Evolutionary conservation across 92 coral and sea anemone genomes (phyloP), one percentile per base, ranked within the genome.

Genomic region (Bergia puertoricense): DNA sequence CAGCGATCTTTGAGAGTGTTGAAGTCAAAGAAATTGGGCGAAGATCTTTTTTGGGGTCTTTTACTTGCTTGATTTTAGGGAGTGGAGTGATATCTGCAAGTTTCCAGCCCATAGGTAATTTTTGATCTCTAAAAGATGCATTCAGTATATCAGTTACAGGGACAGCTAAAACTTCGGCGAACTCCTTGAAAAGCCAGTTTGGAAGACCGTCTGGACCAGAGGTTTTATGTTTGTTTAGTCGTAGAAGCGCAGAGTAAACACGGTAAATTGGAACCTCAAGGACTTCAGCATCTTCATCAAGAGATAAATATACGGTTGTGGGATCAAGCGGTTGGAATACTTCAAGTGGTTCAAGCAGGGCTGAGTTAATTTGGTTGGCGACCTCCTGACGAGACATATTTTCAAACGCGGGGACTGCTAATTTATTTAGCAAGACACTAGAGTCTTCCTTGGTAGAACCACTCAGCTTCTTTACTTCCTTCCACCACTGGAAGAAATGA

Each of bases 401-500:
- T 22, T 85, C 59, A 40, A 23, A 85, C 2, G 72, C 40, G 7
- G 89, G 82, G 48, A 85, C 16, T 48, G 73, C 76, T 42, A 85
- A 68, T 67, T 44, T 14, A 22, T 39, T 40, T 85, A 40, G 89
- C 82, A 85, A 75, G 76, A 51, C 56, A 50, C 56, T 50, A 11
- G 10, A 50, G 56, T 50, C 59, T 50, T 50, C 56, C 56, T 50
- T 50, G 2, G 56, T 50, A 50, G 56, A 50, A 50, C 56, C 56
- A 50, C 56, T 2, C 3, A 50, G 56, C 56, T 50, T 50, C 56
- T 50, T 50, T 50, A 50, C 56, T 72, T 84, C 76, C 56, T 89
- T 86, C 92, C 92, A 89, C 92, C 92, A 89, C 81, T 74, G 50
- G n/a, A n/a, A n/a, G n/a, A n/a, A n/a, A n/a, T n/a, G n/a, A n/a